Conservation (phyloP, 2,113 vertebrate genomes). For the Heteronetta atricapilla region DNA sequence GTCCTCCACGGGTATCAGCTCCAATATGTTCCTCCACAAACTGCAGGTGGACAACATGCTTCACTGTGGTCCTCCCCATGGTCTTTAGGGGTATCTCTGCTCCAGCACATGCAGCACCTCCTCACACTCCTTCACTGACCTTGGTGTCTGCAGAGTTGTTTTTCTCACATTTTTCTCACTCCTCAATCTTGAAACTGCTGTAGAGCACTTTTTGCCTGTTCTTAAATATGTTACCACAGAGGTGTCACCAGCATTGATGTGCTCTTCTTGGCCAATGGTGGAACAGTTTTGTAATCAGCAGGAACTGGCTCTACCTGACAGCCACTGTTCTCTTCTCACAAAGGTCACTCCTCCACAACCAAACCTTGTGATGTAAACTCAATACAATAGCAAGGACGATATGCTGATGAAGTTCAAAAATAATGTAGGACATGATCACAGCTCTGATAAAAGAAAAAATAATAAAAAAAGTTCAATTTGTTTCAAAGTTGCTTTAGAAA, state of each 20-base stretch:
- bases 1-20: accelerated
- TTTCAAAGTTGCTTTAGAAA: background rate
- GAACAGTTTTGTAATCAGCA: background rate
- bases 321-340: background rate
- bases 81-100: background rate
- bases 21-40: too few species aligned
- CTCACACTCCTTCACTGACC: background rate
- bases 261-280: background rate
- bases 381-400: background rate
- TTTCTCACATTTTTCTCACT: background rate
- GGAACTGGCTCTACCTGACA: background rate
- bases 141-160: background rate
- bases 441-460: background rate
- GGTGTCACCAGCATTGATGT: background rate
- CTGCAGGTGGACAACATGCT: background rate
- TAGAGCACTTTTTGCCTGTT: background rate
- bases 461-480: too few species aligned
- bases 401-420: background rate
- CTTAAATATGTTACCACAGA: background rate
- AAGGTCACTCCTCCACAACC: background rate
- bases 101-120: background rate
- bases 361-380: background rate
- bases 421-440: background rate
- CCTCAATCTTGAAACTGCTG: background rate
- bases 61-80: background rate